Conservation (phyloP, 2,797 vertebrate genomes). For the Leptatherina wallacei region DNA sequence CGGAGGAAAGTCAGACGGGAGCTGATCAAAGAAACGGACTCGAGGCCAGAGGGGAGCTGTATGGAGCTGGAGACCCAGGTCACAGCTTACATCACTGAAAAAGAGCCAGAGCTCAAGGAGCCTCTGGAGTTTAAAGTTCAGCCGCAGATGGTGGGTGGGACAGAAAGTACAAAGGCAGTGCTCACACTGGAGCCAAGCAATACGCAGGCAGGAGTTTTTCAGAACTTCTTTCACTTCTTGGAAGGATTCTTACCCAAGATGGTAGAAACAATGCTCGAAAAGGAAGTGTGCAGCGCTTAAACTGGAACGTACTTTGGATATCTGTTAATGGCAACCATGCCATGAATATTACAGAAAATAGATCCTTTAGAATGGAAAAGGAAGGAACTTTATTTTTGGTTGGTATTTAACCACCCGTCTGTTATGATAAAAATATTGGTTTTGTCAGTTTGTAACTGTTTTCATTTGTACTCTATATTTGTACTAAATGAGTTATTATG, state of each 20-base stretch:
- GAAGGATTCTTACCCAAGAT: constrained; percentile 87
- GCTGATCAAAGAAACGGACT: constrained; percentile 78
- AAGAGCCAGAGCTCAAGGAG: constrained; percentile 67
- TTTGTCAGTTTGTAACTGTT: constrained; percentile 27
- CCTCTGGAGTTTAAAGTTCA: constrained; percentile 81
- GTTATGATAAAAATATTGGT: not conserved
- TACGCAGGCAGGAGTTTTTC: constrained; percentile 77
- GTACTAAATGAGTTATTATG: not conserved
- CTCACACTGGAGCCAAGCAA: constrained; percentile 75
- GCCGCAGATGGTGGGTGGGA: constrained; percentile 70
- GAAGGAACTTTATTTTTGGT: not conserved
- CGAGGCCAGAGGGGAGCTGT: constrained; percentile 66
- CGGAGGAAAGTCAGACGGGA: constrained; percentile 87
- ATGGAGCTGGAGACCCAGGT: constrained; percentile 86
- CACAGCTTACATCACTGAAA: constrained; percentile 79
- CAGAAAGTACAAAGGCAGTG: constrained; percentile 69
- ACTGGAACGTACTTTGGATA: not conserved
- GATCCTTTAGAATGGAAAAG: not conserved
- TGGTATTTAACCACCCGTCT: not conserved
- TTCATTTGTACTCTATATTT: constrained; percentile 30
- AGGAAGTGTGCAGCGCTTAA: constrained; percentile 18
- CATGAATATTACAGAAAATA: not conserved
- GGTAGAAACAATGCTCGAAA: constrained; percentile 74
- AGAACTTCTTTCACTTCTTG: constrained; percentile 90
- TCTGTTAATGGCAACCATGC: not conserved